These are phyloP conservation scores for Actinostola sp. DNA, from an alignment of 92 coral and sea anemone genomes.

Conservation along the genomic window DNA sequence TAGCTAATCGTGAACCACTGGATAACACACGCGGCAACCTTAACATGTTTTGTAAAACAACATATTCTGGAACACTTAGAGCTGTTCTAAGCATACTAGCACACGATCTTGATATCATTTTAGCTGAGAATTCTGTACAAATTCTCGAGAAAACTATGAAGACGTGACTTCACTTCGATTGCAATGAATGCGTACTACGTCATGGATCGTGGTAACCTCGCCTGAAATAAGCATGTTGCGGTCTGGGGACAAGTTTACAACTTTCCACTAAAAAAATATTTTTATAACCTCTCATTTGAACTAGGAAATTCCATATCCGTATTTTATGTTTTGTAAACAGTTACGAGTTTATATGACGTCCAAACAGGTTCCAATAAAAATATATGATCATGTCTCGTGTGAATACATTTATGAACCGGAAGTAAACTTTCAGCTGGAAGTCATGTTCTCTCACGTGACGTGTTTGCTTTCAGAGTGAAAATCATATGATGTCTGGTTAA, in stretches of 20 bases:
- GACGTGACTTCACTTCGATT: too few species aligned
- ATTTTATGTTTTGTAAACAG: too few species aligned
- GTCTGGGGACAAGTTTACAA: too few species aligned
- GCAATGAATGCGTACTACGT: too few species aligned
- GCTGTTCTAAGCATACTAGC: constrained; percentile 4
- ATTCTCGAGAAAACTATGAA: neutral
- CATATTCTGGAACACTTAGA: constrained; percentile 7
- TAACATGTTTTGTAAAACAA: constrained; percentile 5
- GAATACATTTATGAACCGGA: constrained; percentile 1
- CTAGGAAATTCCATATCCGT: too few species aligned
- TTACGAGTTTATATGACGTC: too few species aligned
- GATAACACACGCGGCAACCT: constrained; percentile 2
- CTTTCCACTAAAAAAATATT: too few species aligned
- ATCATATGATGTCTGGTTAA: constrained; percentile 1
- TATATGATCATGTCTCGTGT: neutral
- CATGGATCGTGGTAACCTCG: too few species aligned
- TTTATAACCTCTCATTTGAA: too few species aligned
- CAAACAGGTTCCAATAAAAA: too few species aligned
- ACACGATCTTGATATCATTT: constrained; percentile 30
- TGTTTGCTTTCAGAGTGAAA: neutral
- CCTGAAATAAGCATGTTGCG: too few species aligned
- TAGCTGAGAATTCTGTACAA: neutral
- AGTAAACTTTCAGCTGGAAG: neutral
- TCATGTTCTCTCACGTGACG: constrained; percentile 39
- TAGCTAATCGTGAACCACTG: constrained; percentile 15